These are phyloP conservation scores for Australoheros facetus DNA, from an alignment of 2,797 vertebrate species.

Conservation along the genomic window DNA sequence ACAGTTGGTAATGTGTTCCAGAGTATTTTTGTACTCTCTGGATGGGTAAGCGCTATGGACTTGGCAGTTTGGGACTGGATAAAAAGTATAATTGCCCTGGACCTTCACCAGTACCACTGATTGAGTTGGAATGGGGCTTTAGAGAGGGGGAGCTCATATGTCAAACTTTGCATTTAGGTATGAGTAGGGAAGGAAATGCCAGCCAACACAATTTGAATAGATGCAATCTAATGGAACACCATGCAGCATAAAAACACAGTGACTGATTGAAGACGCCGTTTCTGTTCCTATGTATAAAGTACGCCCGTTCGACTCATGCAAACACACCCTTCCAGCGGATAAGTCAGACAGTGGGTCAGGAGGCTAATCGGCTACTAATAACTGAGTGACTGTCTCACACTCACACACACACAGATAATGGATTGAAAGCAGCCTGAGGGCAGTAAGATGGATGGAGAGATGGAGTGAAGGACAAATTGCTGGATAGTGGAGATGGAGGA, in stretches of 20 bases:
- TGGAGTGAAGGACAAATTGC: conserved; percentile 32
- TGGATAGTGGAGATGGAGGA: conserved; percentile 28
- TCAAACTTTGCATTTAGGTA: conserved; percentile 42
- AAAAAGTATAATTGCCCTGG: conserved; percentile 27
- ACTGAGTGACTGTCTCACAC: conserved; percentile 4
- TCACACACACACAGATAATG: conserved; percentile 20
- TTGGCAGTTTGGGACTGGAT: conserved; percentile 15
- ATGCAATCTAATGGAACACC: conserved; percentile 11
- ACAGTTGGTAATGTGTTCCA: conserved; percentile 30
- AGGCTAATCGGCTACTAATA: conserved; percentile 46
- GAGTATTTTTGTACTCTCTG: conserved; percentile 7
- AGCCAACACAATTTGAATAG: conserved; percentile 28
- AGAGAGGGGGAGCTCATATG: conserved; percentile 12
- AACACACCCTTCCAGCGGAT: neutral
- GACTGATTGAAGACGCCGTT: conserved; percentile 2
- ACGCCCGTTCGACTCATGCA: neutral
- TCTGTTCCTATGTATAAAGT: conserved; percentile 12
- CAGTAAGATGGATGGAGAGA: conserved; percentile 31
- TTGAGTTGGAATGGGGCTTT: conserved; percentile 22
- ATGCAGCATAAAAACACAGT: conserved; percentile 3
- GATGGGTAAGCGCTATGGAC: conserved; percentile 6
- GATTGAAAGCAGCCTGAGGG: conserved; percentile 30
- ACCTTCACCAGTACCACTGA: conserved; percentile 33
- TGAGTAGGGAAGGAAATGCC: conserved; percentile 17
- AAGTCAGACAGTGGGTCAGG: conserved; percentile 20